A percentile compares a stretch with the other conserved stretches of the same genome.
Evolutionary conservation across 2,797 vertebrate species (phyloP).

Genomic region (Sebastes oblongus): DNA sequence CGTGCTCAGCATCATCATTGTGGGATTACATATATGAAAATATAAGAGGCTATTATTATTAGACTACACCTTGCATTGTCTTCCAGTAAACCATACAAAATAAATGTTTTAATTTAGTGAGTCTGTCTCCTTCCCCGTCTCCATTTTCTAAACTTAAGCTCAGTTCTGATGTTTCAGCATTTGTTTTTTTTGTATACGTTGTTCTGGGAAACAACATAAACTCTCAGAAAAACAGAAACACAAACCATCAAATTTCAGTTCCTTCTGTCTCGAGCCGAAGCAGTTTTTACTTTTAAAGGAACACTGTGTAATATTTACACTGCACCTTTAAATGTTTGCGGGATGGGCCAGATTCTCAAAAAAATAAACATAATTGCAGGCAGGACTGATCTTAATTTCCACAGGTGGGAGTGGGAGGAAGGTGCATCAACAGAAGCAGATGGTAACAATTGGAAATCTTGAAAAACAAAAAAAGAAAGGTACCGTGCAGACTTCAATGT

Average conservation of each 20-base stretch:
- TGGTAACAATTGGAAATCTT: not conserved
- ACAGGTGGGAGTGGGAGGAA: not conserved
- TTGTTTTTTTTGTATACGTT: not conserved
- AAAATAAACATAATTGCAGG: not conserved
- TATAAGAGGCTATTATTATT: slow-evolving; percentile 22
- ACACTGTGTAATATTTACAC: too few relatives aligned
- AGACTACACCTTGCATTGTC: not conserved
- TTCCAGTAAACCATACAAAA: slow-evolving; percentile 7
- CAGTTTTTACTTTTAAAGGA: not conserved
- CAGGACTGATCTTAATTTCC: not conserved
- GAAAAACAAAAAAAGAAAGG: not conserved
- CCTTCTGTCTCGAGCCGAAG: not conserved
- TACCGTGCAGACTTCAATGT: not conserved
- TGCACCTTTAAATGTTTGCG: not conserved
- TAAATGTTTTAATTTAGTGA: slow-evolving; percentile 8
- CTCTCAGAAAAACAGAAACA: not conserved
- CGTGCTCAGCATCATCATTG: not conserved
- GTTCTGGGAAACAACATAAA: not conserved
- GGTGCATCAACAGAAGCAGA: slow-evolving; percentile 12
- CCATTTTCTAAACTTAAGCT: not conserved
- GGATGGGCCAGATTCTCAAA: not conserved
- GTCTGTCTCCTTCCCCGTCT: not conserved
- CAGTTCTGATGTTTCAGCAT: not conserved
- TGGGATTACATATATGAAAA: slow-evolving; percentile 22
- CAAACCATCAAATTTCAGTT: not conserved